Evolutionary conservation across 2,797 vertebrate species (phyloP), one percentile per base, ranked within the genome.

Genomic region (Hyperoplus immaculatus): DNA sequence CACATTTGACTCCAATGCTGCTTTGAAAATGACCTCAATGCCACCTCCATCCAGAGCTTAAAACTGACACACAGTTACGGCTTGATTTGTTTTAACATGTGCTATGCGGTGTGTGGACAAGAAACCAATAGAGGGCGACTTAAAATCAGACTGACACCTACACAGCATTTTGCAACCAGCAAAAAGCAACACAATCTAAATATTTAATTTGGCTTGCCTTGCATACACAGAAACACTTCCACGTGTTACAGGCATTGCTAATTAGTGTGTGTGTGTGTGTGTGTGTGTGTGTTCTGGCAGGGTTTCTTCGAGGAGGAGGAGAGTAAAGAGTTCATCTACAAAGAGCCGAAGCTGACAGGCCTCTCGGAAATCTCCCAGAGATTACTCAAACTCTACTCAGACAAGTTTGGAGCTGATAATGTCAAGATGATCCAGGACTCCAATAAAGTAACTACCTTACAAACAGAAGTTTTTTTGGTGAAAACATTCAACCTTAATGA

Each of bases 401-500:
- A 99, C 94, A 99, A 99, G 92, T 99, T 99, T 64, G 98, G 98
- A 84, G 95, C 97, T 4, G 98, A 99, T 83, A 99, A 99, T 0
- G 98, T 99, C 86, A 99, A 98, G 90, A 99, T 99, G 95, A 99
- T 99, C 91, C 98, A 99, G 89, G 98, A 99, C 90, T 99, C 98
- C 80, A 99, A 99, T 77, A 99, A 99, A 97, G 98, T 98, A 84
- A 8, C 43, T n/a, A 15, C 59, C 16, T 18, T 10, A 58, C 6
- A 41, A 41, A n/a, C 8, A 13, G 2, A 14, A 47, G 38, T 21
- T 15, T 45, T 46, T 8, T 72, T 29, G 29, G 0, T 41, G 4
- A 29, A 60, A 36, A 42, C 49, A 53, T 58, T 59, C 14, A 45
- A 62, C 45, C 3, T 45, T 7, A 56, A 76, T n/a, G 0, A 41